Conservation (phyloP, 1,140 invertebrate genomes). For the Pogonus chalceus region DNA sequence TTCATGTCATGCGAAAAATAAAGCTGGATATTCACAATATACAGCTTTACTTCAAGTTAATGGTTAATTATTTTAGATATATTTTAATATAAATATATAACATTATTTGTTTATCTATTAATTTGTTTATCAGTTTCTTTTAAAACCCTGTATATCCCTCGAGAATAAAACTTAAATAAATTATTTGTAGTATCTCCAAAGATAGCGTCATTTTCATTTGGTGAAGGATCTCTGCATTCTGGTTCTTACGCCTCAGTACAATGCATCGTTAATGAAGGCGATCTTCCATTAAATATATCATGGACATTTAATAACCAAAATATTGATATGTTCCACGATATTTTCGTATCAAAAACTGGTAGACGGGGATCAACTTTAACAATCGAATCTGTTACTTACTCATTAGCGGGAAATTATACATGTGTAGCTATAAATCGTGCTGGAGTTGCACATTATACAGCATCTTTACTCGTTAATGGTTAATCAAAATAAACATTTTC, state of each 20-base stretch:
- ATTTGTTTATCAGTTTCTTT: no score
- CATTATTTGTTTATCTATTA: not conserved
- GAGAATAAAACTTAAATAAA: constrained; percentile 1
- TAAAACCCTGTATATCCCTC: no score
- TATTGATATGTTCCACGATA: constrained; percentile 31
- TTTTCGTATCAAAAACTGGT: constrained; percentile 17
- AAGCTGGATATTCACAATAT: constrained; percentile 49
- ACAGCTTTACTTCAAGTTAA: constrained; percentile 51
- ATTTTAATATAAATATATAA: constrained; percentile 19
- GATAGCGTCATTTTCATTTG: constrained; percentile 57
- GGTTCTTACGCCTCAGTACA: constrained; percentile 32
- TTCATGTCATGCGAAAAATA: constrained; percentile 55
- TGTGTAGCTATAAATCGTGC: constrained; percentile 47
- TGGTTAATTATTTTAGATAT: constrained; percentile 38
- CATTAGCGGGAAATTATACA: constrained; percentile 19
- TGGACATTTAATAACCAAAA: constrained; percentile 38
- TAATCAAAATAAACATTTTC: no score
- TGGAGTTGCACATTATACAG: constrained; percentile 49
- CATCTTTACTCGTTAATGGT: constrained; percentile 50
- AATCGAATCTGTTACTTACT: constrained; percentile 16
- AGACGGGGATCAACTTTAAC: constrained; percentile 13
- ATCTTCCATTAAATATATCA: constrained; percentile 40
- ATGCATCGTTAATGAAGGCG: constrained; percentile 49
- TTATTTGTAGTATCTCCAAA: constrained; percentile 46
- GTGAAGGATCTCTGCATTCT: constrained; percentile 41